Evolutionary conservation across 2,797 vertebrate species (phyloP).

Genomic region (Mus spretus): DNA sequence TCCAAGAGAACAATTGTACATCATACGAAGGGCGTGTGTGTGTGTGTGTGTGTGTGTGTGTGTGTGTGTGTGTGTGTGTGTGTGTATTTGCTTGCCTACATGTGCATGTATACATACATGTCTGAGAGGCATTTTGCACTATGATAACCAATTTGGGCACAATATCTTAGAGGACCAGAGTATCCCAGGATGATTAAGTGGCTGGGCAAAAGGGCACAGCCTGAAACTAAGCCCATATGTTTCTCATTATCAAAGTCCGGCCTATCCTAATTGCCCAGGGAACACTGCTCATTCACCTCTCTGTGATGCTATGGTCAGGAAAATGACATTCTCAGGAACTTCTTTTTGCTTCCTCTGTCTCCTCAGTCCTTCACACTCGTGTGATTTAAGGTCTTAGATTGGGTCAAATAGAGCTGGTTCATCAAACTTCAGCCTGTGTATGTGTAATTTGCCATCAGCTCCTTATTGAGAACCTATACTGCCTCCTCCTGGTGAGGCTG

Average conservation of each 20-base stretch:
- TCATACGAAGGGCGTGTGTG: background rate
- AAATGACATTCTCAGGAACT: background rate
- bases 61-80: background rate
- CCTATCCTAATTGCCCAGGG: background rate
- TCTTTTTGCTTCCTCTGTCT: background rate
- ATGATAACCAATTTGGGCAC: background rate
- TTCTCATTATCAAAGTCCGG: conserved; percentile 52
- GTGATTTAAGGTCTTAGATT: background rate
- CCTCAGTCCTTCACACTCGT: background rate
- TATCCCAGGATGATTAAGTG: conserved; percentile 45
- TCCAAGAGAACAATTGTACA: conserved; percentile 1
- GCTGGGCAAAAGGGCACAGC: conserved; percentile 52
- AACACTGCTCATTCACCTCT: background rate
- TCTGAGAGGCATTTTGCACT: background rate
- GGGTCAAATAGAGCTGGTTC: background rate
- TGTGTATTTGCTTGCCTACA: background rate
- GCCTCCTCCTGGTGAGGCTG: conserved; percentile 80
- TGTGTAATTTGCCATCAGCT: background rate
- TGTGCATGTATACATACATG: background rate
- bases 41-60: background rate
- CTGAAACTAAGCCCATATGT: conserved; percentile 53
- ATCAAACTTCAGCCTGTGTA: background rate
- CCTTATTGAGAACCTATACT: conserved; percentile 63
- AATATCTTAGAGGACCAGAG: conserved; percentile 31
- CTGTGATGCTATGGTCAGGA: background rate